Base-by-base conservation (phyloP, 1,140 invertebrate species). In the Psix sp. region DNA sequence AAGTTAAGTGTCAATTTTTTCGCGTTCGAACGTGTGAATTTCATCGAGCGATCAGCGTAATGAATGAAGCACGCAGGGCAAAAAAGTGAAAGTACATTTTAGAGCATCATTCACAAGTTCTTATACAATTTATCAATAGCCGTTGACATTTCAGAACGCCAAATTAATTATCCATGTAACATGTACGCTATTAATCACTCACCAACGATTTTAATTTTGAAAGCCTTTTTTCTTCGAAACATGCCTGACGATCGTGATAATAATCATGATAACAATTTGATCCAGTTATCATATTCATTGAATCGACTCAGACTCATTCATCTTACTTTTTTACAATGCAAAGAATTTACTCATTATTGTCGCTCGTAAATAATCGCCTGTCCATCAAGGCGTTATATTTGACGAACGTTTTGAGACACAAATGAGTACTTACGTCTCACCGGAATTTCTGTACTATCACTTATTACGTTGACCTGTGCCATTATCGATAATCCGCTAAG, bases 141-240 rank as follows among this genome's bases (percentile, higher is more conserved):
- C 48, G 45, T 35, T 60, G 56, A 54, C 54, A 35, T 35, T 60
- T 48, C 15, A 11, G 21, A 46, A 15, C 38, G 31, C 14, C 18
- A 54, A 48, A 70, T 60, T 60, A 70, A 70, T 70, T 60, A 60
- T 48, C 29, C 24, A 39, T 35, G 5, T 29, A 68, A 46, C 20
- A 16, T 40, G 24, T 16, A 33, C 15, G 39, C 14, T 6, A 62
- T 71, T 40, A 62, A 71, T 71, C 57, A 68, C 46, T 29, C 14
- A 26, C 10, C 14, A 26, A 13, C 18, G 16, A 62, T 57, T 57
- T 51, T 51, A 49, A 45, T 43, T 57, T 24, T 33, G 21, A 18
- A 14, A 18, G n/a, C 5, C 20, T 48, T 38, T 54, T 45, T 13
- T 56, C 40, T 10, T 42, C 14, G 5, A 7, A 21, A 21, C 21